Evolutionary conservation across 2,888 invertebrate species (phyloP).

Genomic region (Tetrapedia diversipes): DNA sequence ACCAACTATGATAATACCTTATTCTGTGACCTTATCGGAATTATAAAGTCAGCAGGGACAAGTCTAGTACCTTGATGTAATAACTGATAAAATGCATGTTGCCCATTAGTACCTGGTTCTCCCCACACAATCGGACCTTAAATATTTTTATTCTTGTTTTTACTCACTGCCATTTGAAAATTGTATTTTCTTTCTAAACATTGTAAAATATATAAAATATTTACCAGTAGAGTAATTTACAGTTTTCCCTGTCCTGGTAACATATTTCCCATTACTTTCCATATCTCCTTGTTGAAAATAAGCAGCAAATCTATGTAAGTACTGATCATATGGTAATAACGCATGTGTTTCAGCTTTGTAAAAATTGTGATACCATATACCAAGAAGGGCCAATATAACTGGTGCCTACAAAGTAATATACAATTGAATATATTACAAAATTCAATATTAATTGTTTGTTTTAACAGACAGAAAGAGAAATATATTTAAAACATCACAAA

Average conservation of each 20-base stretch:
- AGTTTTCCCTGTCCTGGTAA: conserved; percentile 88
- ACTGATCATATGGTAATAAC: conserved; percentile 98
- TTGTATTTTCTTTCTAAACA: neutral
- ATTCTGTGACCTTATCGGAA: conserved; percentile 96
- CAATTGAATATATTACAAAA: conserved; percentile 11
- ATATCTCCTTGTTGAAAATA: conserved; percentile 99
- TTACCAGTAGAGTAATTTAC: conserved; percentile 84
- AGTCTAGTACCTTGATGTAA: conserved; percentile 97
- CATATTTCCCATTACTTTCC: conserved; percentile 99
- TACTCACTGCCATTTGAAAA: neutral
- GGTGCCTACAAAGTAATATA: conserved; percentile 88
- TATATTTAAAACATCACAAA: neutral
- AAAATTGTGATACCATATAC: conserved; percentile 97
- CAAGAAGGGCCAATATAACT: conserved; percentile 95
- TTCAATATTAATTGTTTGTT: neutral
- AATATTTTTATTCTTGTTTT: conserved; percentile 27
- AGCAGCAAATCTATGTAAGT: conserved; percentile 98
- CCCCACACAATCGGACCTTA: conserved; percentile 89
- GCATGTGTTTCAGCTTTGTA: conserved; percentile 98
- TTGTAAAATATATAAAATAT: conserved; percentile 4
- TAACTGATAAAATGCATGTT: conserved; percentile 99
- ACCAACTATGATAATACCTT: conserved; percentile 69
- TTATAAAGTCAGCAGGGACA: conserved; percentile 98
- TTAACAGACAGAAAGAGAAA: neutral
- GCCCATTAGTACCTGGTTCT: conserved; percentile 99